A percentile compares a stretch with the other conserved stretches of the same genome.
These are phyloP conservation scores for Triplophysa dalaica DNA, from an alignment of 2,113 vertebrate species.

Conservation along the genomic window DNA sequence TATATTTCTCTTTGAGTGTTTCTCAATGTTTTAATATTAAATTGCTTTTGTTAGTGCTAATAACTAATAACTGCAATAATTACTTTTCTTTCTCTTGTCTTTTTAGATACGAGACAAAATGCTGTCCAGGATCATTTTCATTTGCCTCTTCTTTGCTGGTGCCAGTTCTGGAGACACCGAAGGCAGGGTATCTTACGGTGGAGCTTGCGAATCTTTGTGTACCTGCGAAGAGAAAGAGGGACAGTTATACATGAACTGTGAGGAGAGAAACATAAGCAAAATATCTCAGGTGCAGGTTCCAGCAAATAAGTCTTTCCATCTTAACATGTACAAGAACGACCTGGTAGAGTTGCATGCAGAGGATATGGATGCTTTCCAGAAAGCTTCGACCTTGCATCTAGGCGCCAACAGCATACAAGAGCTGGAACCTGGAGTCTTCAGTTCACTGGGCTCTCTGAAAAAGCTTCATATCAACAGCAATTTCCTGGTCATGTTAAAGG, in stretches of 20 bases:
- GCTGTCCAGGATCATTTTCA: conserved; percentile 81
- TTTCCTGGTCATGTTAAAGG: conserved; percentile 90
- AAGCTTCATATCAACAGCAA: conserved; percentile 98
- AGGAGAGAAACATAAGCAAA: conserved; percentile 85
- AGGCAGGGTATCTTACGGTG: conserved; percentile 70
- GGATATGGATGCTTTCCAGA: conserved; percentile 86
- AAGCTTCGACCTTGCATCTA: conserved; percentile 88
- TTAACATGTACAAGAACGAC: conserved; percentile 91
- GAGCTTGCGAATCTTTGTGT: conserved; percentile 87
- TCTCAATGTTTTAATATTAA: background rate
- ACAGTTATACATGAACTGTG: conserved; percentile 86
- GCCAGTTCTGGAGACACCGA: conserved; percentile 73
- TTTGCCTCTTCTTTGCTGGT: conserved; percentile 74
- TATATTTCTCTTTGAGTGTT: background rate
- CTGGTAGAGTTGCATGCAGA: conserved; percentile 81
- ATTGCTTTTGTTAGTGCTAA: background rate
- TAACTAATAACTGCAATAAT: conserved; percentile 18
- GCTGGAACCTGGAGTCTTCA: conserved; percentile 92
- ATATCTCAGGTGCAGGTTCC: conserved; percentile 88
- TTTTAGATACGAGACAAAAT: conserved; percentile 76
- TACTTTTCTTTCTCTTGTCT: conserved; percentile 32
- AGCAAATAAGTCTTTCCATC: conserved; percentile 86
- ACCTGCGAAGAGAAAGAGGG: conserved; percentile 90
- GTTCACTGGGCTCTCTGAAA: conserved; percentile 84
- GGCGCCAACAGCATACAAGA: conserved; percentile 95